phyloP scores from a whole-genome alignment of 2,797 vertebrate species.

The Tarsius wallacei region DNA sequence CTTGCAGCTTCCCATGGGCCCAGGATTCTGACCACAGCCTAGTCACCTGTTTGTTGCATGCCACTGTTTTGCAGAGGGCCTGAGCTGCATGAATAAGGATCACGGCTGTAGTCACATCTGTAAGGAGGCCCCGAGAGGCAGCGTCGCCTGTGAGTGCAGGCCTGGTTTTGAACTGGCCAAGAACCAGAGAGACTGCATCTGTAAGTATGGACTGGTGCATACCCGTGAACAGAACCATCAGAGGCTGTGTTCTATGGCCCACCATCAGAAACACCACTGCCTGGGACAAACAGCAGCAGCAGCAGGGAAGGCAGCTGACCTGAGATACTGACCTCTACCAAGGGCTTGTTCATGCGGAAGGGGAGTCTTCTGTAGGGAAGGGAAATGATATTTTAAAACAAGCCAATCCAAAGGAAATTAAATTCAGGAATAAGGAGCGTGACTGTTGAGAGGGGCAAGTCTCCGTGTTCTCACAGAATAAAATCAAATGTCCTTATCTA shows the following conservation, averaged over 20 bases:
- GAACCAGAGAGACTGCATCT: constrained; percentile 97
- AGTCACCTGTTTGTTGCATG: neutral
- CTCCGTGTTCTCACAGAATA: neutral
- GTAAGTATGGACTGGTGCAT: constrained; percentile 91
- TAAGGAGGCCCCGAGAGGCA: constrained; percentile 97
- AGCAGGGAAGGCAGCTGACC: neutral
- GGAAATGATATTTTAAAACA: neutral
- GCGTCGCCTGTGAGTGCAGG: constrained; percentile 97
- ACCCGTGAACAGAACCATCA: neutral
- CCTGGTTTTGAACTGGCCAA: constrained; percentile 97
- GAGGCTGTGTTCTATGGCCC: neutral
- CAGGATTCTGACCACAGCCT: neutral
- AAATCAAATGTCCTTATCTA: neutral
- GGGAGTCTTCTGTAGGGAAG: neutral
- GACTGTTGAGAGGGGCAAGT: neutral
- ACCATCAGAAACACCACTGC: neutral
- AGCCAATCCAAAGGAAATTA: neutral
- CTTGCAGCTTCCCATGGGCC: neutral
- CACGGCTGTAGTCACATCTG: constrained; percentile 99
- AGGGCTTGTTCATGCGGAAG: neutral
- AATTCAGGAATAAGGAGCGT: neutral
- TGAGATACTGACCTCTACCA: neutral
- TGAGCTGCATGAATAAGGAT: constrained; percentile 99
- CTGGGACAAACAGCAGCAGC: neutral
- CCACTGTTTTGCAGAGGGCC: constrained; percentile 95